Evolutionary conservation across 1,140 invertebrate species (phyloP).

Genomic region (Brachionus koreanus): DNA sequence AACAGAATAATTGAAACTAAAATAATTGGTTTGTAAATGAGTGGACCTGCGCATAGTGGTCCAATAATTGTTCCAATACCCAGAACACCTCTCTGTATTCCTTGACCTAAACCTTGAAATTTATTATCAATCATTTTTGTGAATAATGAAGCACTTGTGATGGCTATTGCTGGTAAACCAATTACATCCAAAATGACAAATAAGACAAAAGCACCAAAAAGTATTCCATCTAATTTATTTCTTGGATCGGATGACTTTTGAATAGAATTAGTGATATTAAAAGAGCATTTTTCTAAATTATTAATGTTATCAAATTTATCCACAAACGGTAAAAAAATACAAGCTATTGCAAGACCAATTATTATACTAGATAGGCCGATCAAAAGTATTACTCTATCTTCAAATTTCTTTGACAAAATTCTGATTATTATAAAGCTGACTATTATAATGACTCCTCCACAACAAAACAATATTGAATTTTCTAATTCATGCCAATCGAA

Average conservation of each 20-base stretch:
- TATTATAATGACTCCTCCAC: slow-evolving; percentile 27
- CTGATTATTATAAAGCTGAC: background rate
- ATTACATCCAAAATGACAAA: slow-evolving; percentile 42
- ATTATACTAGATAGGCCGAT: slow-evolving; percentile 14
- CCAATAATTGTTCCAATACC: slow-evolving; percentile 35
- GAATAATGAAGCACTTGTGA: slow-evolving; percentile 12
- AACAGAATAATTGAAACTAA: background rate
- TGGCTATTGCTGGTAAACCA: slow-evolving; percentile 41
- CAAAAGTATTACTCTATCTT: slow-evolving; percentile 16
- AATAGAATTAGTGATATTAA: background rate
- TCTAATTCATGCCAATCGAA: slow-evolving; percentile 28
- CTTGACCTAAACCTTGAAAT: slow-evolving; percentile 38
- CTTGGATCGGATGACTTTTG: background rate
- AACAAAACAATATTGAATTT: slow-evolving; percentile 40
- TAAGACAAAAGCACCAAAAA: slow-evolving; percentile 19
- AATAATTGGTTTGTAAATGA: background rate
- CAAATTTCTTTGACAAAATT: slow-evolving; percentile 4
- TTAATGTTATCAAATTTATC: background rate
- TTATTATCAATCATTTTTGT: slow-evolving; percentile 39
- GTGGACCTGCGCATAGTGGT: slow-evolving; percentile 8
- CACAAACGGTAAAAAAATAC: slow-evolving; percentile 2
- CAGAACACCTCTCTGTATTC: slow-evolving; percentile 37
- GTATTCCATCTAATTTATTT: background rate
- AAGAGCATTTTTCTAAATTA: background rate
- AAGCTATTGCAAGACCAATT: slow-evolving; percentile 5